Evolutionary conservation across 2,888 invertebrate species (phyloP), one percentile per base, ranked within the genome.

Genomic region (Oligia strigilis): DNA sequence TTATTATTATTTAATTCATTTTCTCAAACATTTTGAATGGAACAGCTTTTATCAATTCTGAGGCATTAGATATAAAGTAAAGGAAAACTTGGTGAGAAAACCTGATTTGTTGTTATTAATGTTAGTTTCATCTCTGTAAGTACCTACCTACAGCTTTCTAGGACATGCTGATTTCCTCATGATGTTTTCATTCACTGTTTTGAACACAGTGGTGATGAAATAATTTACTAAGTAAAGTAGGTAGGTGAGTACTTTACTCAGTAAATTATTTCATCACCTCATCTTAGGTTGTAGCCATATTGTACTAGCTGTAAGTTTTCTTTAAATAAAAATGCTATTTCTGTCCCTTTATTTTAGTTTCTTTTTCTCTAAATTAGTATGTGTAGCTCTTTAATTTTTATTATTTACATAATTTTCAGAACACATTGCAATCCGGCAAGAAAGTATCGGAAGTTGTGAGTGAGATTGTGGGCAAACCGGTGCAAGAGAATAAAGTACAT

Each of bases 401-500:
- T 29, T 40, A 17, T 17, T 55, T 58, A 1, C 3, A 29, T 55
- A 11, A 55, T 49, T 92, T 93, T 67, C 92, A 95, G 95, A 90
- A 88, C 40, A 84, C 84, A 49, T 84, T 95, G 0, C 92, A 92
- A 62, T 95, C 95, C 0, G 94, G 93, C 0, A 94, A 91, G 36
- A 91, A 90, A 5, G 72, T 97, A 4, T 81, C 89, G 0, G 92
- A 93, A 2, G 87, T 93, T 0, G 74, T 97, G 0, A 88, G 92
- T 80, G 94, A 96, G n/a, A 93, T 97, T 3, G 73, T 96, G 0
- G 93, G 92, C 0, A 94, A 92, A 60, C 79, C 97, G 2, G 88
- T 98, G 0, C 94, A 93, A 13, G 96, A 97, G 87, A 96, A 97
- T 2, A 94, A 92, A 64, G 97, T 97, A 0, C 98, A 98, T 81